Evolutionary conservation across 2,888 invertebrate species (phyloP), one percentile per base, ranked within the genome.

Genomic region (Cephus nigrinus): DNA sequence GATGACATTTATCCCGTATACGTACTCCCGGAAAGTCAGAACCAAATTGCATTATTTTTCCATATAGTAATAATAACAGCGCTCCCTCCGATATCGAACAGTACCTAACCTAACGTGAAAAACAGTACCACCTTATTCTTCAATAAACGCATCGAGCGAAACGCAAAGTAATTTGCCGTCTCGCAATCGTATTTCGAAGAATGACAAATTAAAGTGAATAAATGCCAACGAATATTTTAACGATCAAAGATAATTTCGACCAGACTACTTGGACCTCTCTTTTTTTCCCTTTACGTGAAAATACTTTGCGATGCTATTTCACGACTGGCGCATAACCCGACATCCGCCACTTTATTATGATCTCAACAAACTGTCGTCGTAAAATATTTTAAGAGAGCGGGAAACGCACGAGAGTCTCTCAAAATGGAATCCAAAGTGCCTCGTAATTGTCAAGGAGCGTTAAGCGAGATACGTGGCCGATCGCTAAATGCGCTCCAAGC

Each of bases 301-400:
- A 23, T 55, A 55, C 55, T 55, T 23, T 35, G 12, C 15, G 55
- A 55, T 23, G 55, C 23, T 23, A 9, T 55, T 55, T 55, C 55
- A 23, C 9, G 55, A 55, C 55, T 23, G 55, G 23, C 55, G 23
- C 55, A 23, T 55, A 55, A 23, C 55, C 55, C 55, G 55, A 76
- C 78, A 76, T 69, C 76, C 75, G 73, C 75, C 79, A 78, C 80
- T 81, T 79, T 82, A 79, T 81, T 81, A 82, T 79, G 76, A 81
- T 77, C 80, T 73, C 74, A 75, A 79, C 79, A 79, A 84, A 82
- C 82, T 77, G 80, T 82, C 80, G 80, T 77, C 80, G 74, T 84
- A 82, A 82, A 80, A 82, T 80, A 79, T 79, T 82, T 81, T 80
- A 80, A 80, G 78, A 74, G 74, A 72, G 23, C 72, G 73, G n/a